Conservation (phyloP, 2,797 vertebrate genomes). For the Merluccius polli region DNA sequence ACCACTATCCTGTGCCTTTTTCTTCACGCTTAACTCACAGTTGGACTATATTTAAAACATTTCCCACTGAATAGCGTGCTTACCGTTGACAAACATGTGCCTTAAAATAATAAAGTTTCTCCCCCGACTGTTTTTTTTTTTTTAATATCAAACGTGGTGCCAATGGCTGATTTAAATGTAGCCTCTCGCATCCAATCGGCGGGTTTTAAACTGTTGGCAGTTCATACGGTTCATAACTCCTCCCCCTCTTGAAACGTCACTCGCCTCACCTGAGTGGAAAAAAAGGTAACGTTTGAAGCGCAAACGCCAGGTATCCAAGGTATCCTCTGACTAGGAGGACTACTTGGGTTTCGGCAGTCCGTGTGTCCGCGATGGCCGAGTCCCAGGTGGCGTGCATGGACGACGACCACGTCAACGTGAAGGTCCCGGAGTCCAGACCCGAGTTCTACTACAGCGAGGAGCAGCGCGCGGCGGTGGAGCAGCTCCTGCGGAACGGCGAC, state of each 20-base stretch:
- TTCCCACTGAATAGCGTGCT: background rate
- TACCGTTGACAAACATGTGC: background rate
- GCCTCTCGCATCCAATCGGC: background rate
- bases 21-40: background rate
- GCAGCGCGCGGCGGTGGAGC: slow-evolving; percentile 85
- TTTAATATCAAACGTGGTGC: background rate
- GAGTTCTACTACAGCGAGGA: slow-evolving; percentile 94
- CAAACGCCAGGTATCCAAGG: background rate
- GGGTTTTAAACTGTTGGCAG: background rate
- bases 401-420: slow-evolving; percentile 85
- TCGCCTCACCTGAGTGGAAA: background rate
- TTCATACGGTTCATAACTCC: background rate
- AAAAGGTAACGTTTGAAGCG: background rate
- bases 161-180: background rate
- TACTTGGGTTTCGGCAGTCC: background rate
- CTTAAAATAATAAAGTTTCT: background rate
- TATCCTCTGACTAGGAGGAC: too few species aligned
- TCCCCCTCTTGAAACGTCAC: background rate
- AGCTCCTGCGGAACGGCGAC: slow-evolving; percentile 77
- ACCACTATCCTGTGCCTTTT: background rate
- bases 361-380: slow-evolving; percentile 78
- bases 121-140: background rate
- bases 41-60: background rate
- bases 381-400: slow-evolving; percentile 89
- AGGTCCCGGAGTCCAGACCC: slow-evolving; percentile 79